Percentiles rank a stretch among this genome's conserved stretches.
Evolutionary conservation across 2,888 invertebrate species (phyloP).

Genomic region (Allacma fusca): DNA sequence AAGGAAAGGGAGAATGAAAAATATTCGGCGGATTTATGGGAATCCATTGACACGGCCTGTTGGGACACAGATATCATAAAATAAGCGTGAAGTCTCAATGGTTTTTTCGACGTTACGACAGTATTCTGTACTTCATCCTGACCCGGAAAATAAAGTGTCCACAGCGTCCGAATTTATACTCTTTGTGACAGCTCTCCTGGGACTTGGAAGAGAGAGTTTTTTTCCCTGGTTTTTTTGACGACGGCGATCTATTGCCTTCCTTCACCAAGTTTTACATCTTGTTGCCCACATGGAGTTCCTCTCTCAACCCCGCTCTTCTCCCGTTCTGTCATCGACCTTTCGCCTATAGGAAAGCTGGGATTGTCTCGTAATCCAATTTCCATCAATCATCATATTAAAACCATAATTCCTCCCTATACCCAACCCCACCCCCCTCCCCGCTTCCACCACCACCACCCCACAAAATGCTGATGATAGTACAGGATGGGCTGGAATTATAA

Average conservation of each 20-base stretch:
- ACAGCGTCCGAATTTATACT: constrained; percentile 45
- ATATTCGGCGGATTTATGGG: constrained; percentile 45
- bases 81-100: constrained; percentile 48
- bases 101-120: constrained; percentile 41
- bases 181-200: constrained; percentile 41
- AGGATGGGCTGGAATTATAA: background rate
- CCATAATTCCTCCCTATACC: constrained; percentile 37
- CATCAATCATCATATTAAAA: constrained; percentile 47
- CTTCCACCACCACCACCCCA: background rate
- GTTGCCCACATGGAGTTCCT: background rate
- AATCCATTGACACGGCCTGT: constrained; percentile 45
- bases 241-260: constrained; percentile 41
- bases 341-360: too few relatives aligned
- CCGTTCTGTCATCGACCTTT: too few relatives aligned
- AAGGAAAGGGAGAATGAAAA: constrained; percentile 40
- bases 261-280: constrained; percentile 29
- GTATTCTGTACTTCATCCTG: constrained; percentile 33
- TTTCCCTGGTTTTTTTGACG: constrained; percentile 30
- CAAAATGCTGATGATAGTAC: too few relatives aligned
- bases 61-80: constrained; percentile 45
- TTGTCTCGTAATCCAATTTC: constrained; percentile 43
- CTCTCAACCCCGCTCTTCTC: too few relatives aligned
- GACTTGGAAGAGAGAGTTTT: constrained; percentile 17
- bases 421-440: background rate
- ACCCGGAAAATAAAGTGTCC: constrained; percentile 47